These are phyloP conservation scores for Uloborus plumipes DNA, from an alignment of 2,888 invertebrate species.

Conservation along the genomic window DNA sequence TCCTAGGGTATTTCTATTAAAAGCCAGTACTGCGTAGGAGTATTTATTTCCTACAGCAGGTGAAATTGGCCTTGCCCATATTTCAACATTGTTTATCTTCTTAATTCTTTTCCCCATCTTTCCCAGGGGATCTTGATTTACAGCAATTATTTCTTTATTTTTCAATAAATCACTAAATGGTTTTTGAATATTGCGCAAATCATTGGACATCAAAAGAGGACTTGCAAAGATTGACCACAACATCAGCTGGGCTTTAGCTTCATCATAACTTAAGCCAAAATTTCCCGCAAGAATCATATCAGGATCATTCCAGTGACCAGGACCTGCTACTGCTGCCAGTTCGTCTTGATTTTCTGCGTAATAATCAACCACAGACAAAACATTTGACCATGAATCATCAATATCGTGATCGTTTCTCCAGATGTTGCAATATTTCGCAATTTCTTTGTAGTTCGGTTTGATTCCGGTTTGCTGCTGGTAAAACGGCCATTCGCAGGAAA, in stretches of 20 bases:
- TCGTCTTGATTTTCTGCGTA: slow-evolving; percentile 87
- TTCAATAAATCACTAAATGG: slow-evolving; percentile 92
- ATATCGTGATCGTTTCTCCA: slow-evolving; percentile 98
- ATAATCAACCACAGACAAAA: slow-evolving; percentile 91
- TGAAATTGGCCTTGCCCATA: slow-evolving; percentile 89
- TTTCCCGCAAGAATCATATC: slow-evolving; percentile 98
- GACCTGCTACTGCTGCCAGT: slow-evolving; percentile 85
- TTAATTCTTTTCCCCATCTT: slow-evolving; percentile 86
- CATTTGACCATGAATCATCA: slow-evolving; percentile 88
- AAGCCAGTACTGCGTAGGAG: slow-evolving; percentile 90
- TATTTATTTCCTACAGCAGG: slow-evolving; percentile 85
- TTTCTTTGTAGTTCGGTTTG: slow-evolving; percentile 83
- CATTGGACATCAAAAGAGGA: slow-evolving; percentile 96
- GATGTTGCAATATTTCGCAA: slow-evolving; percentile 89
- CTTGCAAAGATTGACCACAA: slow-evolving; percentile 96
- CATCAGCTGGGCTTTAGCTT: slow-evolving; percentile 95
- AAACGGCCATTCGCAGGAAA: slow-evolving; percentile 98
- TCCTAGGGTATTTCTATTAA: slow-evolving; percentile 78
- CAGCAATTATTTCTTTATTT: slow-evolving; percentile 90
- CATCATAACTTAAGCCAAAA: slow-evolving; percentile 93
- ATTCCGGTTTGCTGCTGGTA: slow-evolving; percentile 80
- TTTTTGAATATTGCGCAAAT: slow-evolving; percentile 87
- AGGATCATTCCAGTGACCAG: slow-evolving; percentile 97
- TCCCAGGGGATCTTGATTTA: slow-evolving; percentile 93
- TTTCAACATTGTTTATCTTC: slow-evolving; percentile 81